These are phyloP conservation scores for Torymus auratus DNA, from an alignment of 2,888 invertebrate species.

Conservation along the genomic window DNA sequence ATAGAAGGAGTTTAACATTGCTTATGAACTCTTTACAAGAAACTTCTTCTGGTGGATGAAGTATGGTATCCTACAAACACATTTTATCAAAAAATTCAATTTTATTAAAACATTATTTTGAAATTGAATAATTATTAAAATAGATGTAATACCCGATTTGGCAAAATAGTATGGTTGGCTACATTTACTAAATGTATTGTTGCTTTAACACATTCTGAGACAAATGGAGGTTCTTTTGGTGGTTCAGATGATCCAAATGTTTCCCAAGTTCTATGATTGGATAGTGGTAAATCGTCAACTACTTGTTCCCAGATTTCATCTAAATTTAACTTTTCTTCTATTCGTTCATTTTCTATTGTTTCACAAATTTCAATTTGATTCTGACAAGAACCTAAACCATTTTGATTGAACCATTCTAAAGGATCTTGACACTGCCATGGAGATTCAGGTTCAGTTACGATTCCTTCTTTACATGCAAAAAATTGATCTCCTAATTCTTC, in stretches of 20 bases:
- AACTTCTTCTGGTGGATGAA: constrained; percentile 63
- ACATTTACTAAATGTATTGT: constrained; percentile 69
- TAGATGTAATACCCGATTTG: constrained; percentile 9
- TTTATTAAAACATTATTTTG: constrained; percentile 2
- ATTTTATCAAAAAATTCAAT: background rate
- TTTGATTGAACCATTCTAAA: constrained; percentile 30
- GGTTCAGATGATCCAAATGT: constrained; percentile 66
- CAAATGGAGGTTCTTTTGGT: constrained; percentile 65
- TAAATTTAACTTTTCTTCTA: constrained; percentile 34
- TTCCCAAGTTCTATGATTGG: constrained; percentile 71
- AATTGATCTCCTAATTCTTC: constrained; percentile 41
- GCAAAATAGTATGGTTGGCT: constrained; percentile 60
- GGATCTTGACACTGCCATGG: constrained; percentile 56
- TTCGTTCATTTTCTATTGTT: constrained; percentile 31
- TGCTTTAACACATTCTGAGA: constrained; percentile 67
- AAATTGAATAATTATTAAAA: background rate
- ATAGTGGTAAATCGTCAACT: constrained; percentile 49
- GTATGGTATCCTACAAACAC: constrained; percentile 40
- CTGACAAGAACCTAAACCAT: background rate
- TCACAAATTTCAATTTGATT: constrained; percentile 43
- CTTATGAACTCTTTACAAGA: constrained; percentile 65
- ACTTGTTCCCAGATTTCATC: constrained; percentile 62
- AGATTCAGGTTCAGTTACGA: constrained; percentile 62
- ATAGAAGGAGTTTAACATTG: constrained; percentile 69
- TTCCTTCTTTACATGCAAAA: constrained; percentile 57